These are phyloP conservation scores for Desmodus rotundus DNA, from an alignment of 2,113 vertebrate species.

Conservation along the genomic window DNA sequence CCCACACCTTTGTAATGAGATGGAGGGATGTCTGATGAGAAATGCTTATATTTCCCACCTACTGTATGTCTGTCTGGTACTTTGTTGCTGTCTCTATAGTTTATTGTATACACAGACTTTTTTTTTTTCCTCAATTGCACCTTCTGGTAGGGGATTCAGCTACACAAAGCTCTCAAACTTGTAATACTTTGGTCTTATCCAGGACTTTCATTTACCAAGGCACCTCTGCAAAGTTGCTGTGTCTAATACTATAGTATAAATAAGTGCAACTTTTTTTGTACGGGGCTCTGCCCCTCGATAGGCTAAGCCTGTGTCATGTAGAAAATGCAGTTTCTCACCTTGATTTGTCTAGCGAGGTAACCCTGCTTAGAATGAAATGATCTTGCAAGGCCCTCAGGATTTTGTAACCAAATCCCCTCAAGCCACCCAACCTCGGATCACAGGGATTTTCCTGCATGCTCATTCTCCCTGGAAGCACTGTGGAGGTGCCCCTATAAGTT, in stretches of 20 bases:
- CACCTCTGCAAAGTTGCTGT: not conserved
- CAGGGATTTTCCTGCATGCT: not conserved
- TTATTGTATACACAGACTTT: not conserved
- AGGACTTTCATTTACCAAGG: not conserved
- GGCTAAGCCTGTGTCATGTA: not conserved
- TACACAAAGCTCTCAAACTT: not conserved
- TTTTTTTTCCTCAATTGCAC: not conserved
- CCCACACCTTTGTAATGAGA: not conserved
- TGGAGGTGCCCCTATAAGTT: not conserved
- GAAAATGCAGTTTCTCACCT: not conserved
- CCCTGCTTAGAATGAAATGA: not conserved
- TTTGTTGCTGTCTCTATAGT: not conserved
- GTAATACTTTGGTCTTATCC: not conserved
- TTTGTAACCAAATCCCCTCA: not conserved
- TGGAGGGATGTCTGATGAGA: not conserved
- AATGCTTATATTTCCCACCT: not conserved
- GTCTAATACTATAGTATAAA: not conserved
- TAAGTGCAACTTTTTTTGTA: not conserved
- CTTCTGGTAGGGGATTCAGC: not conserved
- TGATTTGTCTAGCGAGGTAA: not conserved
- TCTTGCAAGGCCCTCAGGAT: not conserved
- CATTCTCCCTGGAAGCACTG: not conserved
- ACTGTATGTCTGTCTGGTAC: not conserved
- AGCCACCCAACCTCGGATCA: not conserved
- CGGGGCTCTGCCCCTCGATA: not conserved